phyloP scores from a whole-genome alignment of 1,140 invertebrate genomes.

The Bombyx mandarina region DNA sequence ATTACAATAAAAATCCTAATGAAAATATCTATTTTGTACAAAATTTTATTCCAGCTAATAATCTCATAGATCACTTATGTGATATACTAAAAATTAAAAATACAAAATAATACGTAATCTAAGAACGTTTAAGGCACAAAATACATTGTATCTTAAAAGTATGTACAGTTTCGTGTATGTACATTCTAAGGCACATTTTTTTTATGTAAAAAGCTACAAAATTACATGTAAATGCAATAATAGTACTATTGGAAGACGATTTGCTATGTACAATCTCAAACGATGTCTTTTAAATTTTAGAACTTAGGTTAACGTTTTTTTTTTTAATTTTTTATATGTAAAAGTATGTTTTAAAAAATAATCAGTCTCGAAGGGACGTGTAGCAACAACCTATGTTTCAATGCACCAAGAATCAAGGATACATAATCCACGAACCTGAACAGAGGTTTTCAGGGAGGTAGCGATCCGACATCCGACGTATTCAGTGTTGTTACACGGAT shows the following conservation, averaged over 20 bases:
- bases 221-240: constrained; percentile 15
- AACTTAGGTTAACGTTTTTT: no score
- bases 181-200: constrained; percentile 12
- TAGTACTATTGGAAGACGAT: constrained; percentile 23
- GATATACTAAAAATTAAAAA: neutral
- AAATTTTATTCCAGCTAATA: constrained; percentile 32
- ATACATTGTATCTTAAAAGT: neutral
- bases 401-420: constrained; percentile 5
- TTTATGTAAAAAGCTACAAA: constrained; percentile 1
- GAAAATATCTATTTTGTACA: constrained; percentile 55
- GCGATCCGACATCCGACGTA: no score
- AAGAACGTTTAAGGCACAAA: constrained; percentile 4
- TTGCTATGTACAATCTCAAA: constrained; percentile 3
- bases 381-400: constrained; percentile 7
- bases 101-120: neutral
- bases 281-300: constrained; percentile 7
- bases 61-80: constrained; percentile 35
- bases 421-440: no score
- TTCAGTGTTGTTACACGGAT: no score
- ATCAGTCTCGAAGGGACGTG: constrained; percentile 50
- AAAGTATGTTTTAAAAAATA: constrained; percentile 36
- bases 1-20: constrained; percentile 42
- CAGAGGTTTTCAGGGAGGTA: no score
- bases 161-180: constrained; percentile 8
- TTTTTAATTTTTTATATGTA: no score